Evolutionary conservation across 2,113 vertebrate genomes (phyloP).

Genomic region (Morphnarchus princeps): DNA sequence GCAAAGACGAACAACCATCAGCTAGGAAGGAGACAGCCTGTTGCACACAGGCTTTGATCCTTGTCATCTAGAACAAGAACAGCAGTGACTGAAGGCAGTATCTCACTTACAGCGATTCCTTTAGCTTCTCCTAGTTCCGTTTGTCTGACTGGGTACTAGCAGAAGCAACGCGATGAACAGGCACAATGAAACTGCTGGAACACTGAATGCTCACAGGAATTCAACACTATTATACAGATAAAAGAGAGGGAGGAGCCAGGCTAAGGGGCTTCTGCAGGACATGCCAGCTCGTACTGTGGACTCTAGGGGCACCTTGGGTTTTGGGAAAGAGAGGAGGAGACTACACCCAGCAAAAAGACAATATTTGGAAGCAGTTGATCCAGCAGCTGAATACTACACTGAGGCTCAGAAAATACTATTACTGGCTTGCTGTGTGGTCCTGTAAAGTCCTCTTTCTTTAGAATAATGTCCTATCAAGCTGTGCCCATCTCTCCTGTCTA

Average conservation of each 20-base stretch:
- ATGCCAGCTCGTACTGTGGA: neutral
- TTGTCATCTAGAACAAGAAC: neutral
- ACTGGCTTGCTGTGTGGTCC: neutral
- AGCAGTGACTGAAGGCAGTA: neutral
- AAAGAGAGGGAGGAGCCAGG: slow-evolving; percentile 24
- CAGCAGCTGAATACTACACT: neutral
- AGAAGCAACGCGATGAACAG: neutral
- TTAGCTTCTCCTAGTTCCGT: neutral
- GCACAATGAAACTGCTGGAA: neutral
- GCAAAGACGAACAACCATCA: neutral
- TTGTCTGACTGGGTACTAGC: neutral
- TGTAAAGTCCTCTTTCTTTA: neutral
- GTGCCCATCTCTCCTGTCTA: neutral
- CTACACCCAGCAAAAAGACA: neutral
- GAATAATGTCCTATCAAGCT: neutral
- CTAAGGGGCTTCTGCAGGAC: neutral
- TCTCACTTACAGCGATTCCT: slow-evolving; percentile 15
- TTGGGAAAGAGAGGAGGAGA: neutral
- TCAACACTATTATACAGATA: neutral
- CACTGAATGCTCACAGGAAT: rapidly evolving
- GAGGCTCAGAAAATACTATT: neutral
- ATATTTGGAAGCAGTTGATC: neutral
- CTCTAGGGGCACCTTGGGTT: neutral
- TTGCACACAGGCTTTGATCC: neutral
- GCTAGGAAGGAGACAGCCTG: neutral